Evolutionary conservation across 1,140 invertebrate genomes (phyloP).

Genomic region (Triops cancriformis): DNA sequence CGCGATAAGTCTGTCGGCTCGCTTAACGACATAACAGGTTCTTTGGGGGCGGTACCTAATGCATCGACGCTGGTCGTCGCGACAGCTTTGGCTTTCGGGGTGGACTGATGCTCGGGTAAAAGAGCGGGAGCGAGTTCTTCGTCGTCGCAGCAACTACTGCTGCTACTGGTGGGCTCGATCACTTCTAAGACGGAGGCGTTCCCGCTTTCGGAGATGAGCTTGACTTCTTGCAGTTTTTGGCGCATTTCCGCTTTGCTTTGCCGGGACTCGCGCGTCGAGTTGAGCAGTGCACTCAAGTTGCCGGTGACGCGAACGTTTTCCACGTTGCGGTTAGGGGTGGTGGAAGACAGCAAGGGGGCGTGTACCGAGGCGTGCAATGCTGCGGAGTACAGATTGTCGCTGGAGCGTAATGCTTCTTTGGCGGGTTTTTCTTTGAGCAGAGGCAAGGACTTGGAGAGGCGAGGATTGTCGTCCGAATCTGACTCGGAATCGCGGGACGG

Average conservation of each 20-base stretch:
- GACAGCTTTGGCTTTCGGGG: constrained; percentile 21
- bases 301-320: not conserved
- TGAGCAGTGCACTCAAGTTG: not conserved
- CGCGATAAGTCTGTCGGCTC: not conserved
- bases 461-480: not conserved
- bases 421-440: not conserved
- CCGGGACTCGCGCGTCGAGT: not conserved
- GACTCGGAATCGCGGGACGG: not conserved
- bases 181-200: constrained; percentile 39
- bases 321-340: constrained; percentile 21
- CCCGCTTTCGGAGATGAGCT: constrained; percentile 35
- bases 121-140: not conserved
- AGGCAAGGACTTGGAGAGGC: not conserved
- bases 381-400: constrained; percentile 24
- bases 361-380: constrained; percentile 18
- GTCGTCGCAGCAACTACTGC: constrained; percentile 2
- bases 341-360: constrained; percentile 15
- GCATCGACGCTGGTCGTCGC: not conserved
- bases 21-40: not conserved
- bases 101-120: constrained; percentile 24
- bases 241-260: constrained; percentile 33
- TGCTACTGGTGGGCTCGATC: constrained; percentile 35
- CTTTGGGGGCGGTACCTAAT: not conserved
- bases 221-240: constrained; percentile 32
- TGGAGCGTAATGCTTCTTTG: not conserved